Percentiles rank a stretch among this genome's conserved stretches.
phyloP scores from a whole-genome alignment of 1,140 invertebrate genomes.

The Ceratitis capitata region DNA sequence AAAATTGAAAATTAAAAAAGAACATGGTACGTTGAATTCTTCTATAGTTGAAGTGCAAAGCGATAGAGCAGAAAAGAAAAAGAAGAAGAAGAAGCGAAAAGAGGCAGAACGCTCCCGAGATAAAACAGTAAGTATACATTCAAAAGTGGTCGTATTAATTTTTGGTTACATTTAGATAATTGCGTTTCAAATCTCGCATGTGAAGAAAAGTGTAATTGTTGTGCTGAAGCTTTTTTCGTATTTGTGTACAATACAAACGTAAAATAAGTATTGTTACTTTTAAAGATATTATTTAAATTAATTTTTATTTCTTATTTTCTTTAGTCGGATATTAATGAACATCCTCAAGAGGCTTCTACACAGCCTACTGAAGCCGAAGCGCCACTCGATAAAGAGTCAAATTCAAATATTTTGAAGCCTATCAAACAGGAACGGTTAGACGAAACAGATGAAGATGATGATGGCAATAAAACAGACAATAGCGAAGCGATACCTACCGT shows the following conservation, averaged over 20 bases:
- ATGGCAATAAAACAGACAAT: background rate
- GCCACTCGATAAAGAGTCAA: background rate
- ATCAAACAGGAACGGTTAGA: conserved; percentile 56
- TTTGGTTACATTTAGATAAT: too few relatives aligned
- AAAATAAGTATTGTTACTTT: too few relatives aligned
- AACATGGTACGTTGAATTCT: conserved; percentile 60
- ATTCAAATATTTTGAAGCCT: background rate
- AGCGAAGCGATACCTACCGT: conserved; percentile 44
- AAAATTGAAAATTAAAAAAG: conserved; percentile 61
- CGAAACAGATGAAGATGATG: background rate
- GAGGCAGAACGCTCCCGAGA: conserved; percentile 39
- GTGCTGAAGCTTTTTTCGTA: too few relatives aligned
- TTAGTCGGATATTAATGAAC: conserved; percentile 11
- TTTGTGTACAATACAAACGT: too few relatives aligned
- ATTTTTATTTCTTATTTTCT: background rate
- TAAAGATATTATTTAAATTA: too few relatives aligned
- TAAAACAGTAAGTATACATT: conserved; percentile 24
- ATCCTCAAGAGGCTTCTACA: background rate
- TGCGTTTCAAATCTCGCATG: too few relatives aligned
- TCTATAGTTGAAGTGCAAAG: conserved; percentile 54
- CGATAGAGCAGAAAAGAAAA: conserved; percentile 46
- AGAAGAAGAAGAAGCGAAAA: conserved; percentile 61
- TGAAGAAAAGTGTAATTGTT: too few relatives aligned
- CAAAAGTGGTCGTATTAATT: too few relatives aligned
- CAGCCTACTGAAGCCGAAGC: background rate